These are phyloP conservation scores for Leptocoma aspasia DNA, from an alignment of 2,113 vertebrate genomes.

Conservation along the genomic window DNA sequence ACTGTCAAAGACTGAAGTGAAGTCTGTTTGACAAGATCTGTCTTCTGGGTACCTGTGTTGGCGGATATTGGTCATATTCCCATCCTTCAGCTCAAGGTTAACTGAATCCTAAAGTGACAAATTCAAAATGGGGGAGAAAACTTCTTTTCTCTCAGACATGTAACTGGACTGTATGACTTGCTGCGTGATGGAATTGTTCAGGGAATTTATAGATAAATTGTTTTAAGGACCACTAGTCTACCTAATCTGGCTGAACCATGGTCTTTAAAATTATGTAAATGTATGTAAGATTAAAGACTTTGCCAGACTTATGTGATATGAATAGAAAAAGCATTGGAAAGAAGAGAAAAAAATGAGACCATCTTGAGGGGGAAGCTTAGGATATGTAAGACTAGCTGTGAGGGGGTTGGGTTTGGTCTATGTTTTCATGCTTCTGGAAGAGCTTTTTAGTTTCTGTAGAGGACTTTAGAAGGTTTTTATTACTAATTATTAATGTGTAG, in stretches of 20 bases:
- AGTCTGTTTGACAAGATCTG: neutral
- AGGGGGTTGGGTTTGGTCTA: neutral
- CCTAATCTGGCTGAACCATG: conserved; percentile 1
- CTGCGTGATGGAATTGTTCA: neutral
- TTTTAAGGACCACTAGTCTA: conserved; percentile 1
- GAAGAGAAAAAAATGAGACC: neutral
- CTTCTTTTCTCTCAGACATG: neutral
- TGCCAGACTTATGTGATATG: neutral
- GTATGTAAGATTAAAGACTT: conserved; percentile 35
- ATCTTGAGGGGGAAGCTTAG: neutral
- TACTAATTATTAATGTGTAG: conserved; percentile 53
- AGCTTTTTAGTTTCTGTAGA: neutral
- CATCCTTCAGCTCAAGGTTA: neutral
- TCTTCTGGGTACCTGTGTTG: neutral
- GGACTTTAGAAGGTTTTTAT: conserved; percentile 45
- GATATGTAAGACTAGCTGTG: neutral
- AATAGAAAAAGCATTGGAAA: neutral
- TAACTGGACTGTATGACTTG: neutral
- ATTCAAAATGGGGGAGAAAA: neutral
- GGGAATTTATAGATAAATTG: neutral
- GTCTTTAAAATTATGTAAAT: conserved; percentile 38
- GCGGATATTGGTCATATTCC: neutral
- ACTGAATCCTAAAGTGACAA: neutral
- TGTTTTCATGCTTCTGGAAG: conserved; percentile 7
- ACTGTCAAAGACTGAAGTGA: neutral